Conservation (phyloP, 2,888 invertebrate genomes). For the Palloptera scutellata region DNA sequence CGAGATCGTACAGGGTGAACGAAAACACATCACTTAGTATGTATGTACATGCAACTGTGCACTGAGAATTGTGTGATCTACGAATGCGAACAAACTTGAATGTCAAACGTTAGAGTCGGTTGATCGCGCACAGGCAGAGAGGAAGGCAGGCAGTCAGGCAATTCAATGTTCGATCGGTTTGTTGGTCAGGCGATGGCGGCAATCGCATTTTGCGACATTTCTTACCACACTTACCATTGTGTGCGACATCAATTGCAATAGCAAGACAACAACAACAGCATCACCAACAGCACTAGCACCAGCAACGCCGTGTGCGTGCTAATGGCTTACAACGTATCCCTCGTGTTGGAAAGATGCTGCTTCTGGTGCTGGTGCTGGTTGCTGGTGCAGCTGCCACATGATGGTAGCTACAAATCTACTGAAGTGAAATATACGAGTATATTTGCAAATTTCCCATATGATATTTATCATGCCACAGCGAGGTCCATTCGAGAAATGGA, state of each 20-base stretch:
- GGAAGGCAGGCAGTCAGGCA: background rate
- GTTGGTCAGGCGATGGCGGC: no score
- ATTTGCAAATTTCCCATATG: conserved; percentile 22
- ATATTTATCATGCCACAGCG: conserved; percentile 26
- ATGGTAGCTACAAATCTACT: no score
- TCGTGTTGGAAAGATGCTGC: background rate
- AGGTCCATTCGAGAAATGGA: background rate
- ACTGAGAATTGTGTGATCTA: conserved; percentile 24
- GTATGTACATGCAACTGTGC: conserved; percentile 21
- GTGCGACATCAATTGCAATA: no score
- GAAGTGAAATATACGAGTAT: background rate
- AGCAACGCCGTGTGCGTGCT: conserved; percentile 13
- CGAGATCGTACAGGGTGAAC: no score
- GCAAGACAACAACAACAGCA: no score
- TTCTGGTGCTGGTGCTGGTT: background rate
- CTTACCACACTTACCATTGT: no score
- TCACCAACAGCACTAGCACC: no score
- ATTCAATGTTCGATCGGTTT: no score
- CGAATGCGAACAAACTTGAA: conserved; percentile 17
- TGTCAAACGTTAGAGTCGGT: background rate
- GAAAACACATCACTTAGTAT: background rate
- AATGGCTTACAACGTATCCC: conserved; percentile 15
- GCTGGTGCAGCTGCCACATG: no score
- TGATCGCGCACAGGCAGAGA: background rate
- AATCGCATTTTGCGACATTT: no score